Evolutionary conservation across 2,888 invertebrate genomes (phyloP), one percentile per base, ranked within the genome.

Genomic region (Smittia sp.): DNA sequence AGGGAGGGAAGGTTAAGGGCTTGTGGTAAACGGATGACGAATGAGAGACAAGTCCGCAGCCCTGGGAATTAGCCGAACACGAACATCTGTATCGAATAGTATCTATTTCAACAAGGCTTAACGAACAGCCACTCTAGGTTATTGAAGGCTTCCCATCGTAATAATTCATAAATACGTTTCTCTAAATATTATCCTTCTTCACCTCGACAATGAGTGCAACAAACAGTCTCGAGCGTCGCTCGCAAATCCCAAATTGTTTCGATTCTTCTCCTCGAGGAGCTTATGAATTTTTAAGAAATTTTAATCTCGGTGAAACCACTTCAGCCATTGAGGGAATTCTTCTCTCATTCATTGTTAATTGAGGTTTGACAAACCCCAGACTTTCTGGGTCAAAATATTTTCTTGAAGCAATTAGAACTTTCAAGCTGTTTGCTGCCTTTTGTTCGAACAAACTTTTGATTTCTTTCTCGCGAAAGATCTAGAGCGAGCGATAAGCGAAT

Each of bases 301-400:
- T 32, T 68, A 68, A 68, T 18, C 58, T 58, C n/a, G 41, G 15
- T 46, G 68, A 68, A 68, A 68, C 68, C 68, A 68, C 68, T 68
- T 68, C 68, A 68, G 24, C 20, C 22, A 58, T 22, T 58, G 20
- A 58, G 22, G 11, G 46, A 46, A 46, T 15, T 46, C 46, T 11
- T 58, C 22, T 46, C 15, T 46, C 46, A 15, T 4, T 27, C 4
- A 65, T 41, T 3, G 27, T 39, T 67, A 67, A 67, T 41, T 67
- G 39, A 67, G 46, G 46, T 67, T 67, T 67, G 67, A 67, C 67
- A 67, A 67, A 67, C 38, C 32, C 18, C 13, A 63, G 27, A 27
- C 20, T 63, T 63, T 63, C 63, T 63, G 63, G 63, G 63, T 63
- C 63, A 63, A 63, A 63, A 63, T 24, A 63, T 63, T 63, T 46